Evolutionary conservation across 2,888 invertebrate genomes (phyloP).

Genomic region (Griposia aprilina): DNA sequence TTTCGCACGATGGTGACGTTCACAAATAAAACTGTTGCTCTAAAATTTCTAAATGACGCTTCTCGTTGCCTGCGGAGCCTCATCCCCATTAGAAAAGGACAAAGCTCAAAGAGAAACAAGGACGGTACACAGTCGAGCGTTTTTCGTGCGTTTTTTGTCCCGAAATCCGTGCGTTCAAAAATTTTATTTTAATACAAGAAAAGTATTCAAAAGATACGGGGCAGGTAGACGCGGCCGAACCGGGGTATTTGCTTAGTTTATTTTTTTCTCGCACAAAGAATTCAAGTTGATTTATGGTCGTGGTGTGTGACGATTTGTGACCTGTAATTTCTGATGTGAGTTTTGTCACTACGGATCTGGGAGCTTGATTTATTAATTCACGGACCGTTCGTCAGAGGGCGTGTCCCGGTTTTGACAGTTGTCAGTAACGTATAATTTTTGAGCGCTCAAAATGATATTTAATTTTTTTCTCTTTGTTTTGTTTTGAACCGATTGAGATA

Average conservation of each 20-base stretch:
- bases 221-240: conserved; percentile 86
- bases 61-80: conserved; percentile 75
- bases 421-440: conserved; percentile 82
- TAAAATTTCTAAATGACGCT: conserved; percentile 81
- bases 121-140: conserved; percentile 82
- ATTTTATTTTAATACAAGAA: conserved; percentile 90
- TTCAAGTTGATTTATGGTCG: conserved; percentile 87
- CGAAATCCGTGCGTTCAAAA: conserved; percentile 87
- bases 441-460: conserved; percentile 65
- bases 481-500: conserved; percentile 67
- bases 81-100: conserved; percentile 81
- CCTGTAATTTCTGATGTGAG: conserved; percentile 88
- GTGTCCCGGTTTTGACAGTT: conserved; percentile 85
- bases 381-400: conserved; percentile 76
- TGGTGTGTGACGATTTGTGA: conserved; percentile 89
- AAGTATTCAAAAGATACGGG: conserved; percentile 89
- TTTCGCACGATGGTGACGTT: conserved; percentile 66
- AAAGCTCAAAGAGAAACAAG: conserved; percentile 68
- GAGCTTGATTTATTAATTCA: conserved; percentile 88
- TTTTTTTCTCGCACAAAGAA: conserved; percentile 86
- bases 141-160: conserved; percentile 89
- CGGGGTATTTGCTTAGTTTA: conserved; percentile 88
- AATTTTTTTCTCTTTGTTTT: conserved; percentile 66
- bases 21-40: conserved; percentile 73
- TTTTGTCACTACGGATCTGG: conserved; percentile 87